Percentiles rank a stretch among this genome's conserved stretches.
phyloP scores from a whole-genome alignment of 2,888 invertebrate species.

The Nemurella pictetii region DNA sequence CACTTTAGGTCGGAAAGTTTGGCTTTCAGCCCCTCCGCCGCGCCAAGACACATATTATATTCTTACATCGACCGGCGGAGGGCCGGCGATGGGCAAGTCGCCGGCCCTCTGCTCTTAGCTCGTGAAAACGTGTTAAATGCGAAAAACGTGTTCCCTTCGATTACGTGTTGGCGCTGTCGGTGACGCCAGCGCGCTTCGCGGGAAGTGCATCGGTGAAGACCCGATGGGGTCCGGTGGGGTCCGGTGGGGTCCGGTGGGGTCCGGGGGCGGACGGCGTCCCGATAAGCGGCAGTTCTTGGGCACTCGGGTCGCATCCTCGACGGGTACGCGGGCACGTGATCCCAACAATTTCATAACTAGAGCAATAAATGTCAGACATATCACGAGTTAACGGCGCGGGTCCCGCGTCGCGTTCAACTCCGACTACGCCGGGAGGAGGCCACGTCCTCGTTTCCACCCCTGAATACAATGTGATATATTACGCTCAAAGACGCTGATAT shows the following conservation, averaged over 20 bases:
- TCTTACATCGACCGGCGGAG: background rate
- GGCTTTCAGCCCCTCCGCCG: background rate
- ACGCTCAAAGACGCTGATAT: background rate
- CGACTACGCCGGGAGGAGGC: background rate
- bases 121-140: conserved; percentile 9
- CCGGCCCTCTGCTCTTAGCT: background rate
- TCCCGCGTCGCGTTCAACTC: background rate
- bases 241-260: too few species aligned
- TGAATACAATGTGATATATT: background rate
- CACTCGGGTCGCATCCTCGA: background rate
- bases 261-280: background rate
- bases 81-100: background rate
- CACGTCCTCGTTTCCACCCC: background rate
- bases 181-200: background rate
- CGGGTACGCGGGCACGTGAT: background rate
- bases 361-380: conserved; percentile 3
- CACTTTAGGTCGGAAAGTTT: background rate
- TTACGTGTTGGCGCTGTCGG: background rate
- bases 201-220: background rate
- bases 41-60: background rate
- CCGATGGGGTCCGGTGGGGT: too few species aligned
- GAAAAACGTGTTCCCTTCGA: background rate
- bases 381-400: background rate
- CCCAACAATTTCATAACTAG: conserved; percentile 19
- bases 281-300: background rate